phyloP scores from a whole-genome alignment of 2,888 invertebrate species.

The Euplagia quadripunctaria region DNA sequence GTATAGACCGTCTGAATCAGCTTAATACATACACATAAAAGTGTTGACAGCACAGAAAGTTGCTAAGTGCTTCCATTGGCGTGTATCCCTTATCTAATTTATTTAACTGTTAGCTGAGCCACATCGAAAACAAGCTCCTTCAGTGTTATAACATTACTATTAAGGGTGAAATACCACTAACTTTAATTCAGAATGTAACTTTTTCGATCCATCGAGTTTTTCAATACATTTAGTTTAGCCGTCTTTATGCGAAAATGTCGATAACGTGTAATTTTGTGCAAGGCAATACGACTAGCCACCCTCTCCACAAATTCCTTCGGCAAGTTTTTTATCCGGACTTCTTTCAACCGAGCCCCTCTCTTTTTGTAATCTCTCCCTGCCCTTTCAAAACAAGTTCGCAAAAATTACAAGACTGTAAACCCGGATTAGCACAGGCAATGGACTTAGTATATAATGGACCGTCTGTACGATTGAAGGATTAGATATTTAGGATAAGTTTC shows the following conservation, averaged over 20 bases:
- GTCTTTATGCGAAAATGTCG: slow-evolving; percentile 45
- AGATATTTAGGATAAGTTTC: slow-evolving; percentile 3
- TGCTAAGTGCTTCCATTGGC: slow-evolving; percentile 74
- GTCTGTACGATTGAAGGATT: slow-evolving; percentile 21
- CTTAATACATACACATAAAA: slow-evolving; percentile 69
- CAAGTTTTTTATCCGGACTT: slow-evolving; percentile 59
- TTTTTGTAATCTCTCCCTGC: slow-evolving; percentile 72
- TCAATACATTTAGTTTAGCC: slow-evolving; percentile 40
- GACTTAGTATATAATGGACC: slow-evolving; percentile 31
- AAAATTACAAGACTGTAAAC: slow-evolving; percentile 71
- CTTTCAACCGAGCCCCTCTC: slow-evolving; percentile 70
- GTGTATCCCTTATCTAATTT: slow-evolving; percentile 79
- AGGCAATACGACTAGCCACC: slow-evolving; percentile 43
- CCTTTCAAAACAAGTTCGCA: slow-evolving; percentile 71
- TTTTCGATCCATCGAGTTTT: slow-evolving; percentile 25
- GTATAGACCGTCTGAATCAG: slow-evolving; percentile 41
- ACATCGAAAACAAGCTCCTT: slow-evolving; percentile 72
- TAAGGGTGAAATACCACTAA: slow-evolving; percentile 8
- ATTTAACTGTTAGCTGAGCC: slow-evolving; percentile 75
- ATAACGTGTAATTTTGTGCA: slow-evolving; percentile 51
- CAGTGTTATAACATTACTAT: slow-evolving; percentile 42
- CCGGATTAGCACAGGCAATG: slow-evolving; percentile 58
- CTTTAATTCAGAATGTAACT: slow-evolving; percentile 22
- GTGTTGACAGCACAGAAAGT: slow-evolving; percentile 77
- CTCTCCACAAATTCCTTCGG: slow-evolving; percentile 51